A percentile compares a stretch with the other conserved stretches of the same genome.
Evolutionary conservation across 1,140 invertebrate species (phyloP).

Genomic region (Mya arenaria): DNA sequence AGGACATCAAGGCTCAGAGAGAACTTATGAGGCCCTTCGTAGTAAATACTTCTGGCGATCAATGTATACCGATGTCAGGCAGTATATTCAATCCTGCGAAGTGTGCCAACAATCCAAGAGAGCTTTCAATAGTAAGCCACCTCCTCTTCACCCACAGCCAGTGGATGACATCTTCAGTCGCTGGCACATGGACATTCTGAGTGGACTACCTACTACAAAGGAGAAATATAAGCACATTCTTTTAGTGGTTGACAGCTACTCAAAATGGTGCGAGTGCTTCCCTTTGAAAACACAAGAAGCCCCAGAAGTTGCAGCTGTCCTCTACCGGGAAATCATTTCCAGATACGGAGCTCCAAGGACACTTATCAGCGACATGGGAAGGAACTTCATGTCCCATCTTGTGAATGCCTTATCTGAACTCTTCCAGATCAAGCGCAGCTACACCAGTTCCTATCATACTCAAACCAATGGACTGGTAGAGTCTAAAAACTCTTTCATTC

Average conservation of each 20-base stretch:
- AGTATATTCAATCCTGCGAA: slow-evolving; percentile 52
- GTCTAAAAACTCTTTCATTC: slow-evolving; percentile 38
- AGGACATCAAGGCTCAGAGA: slow-evolving; percentile 26
- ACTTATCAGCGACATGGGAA: slow-evolving; percentile 54
- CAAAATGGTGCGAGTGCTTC: slow-evolving; percentile 60
- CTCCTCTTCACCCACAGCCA: slow-evolving; percentile 42
- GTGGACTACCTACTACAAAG: slow-evolving; percentile 47
- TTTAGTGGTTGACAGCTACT: slow-evolving; percentile 55
- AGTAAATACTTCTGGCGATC: too few species aligned
- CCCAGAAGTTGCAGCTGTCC: slow-evolving; percentile 52
- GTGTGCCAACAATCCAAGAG: slow-evolving; percentile 55
- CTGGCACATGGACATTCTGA: slow-evolving; percentile 59
- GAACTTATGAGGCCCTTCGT: too few species aligned
- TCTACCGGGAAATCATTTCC: slow-evolving; percentile 60
- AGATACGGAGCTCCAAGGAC: slow-evolving; percentile 58
- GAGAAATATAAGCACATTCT: slow-evolving; percentile 61
- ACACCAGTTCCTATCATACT: slow-evolving; percentile 55
- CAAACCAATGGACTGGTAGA: slow-evolving; percentile 28
- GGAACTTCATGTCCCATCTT: slow-evolving; percentile 59
- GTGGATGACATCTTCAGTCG: slow-evolving; percentile 43
- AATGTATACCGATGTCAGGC: slow-evolving; percentile 37
- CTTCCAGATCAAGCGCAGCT: slow-evolving; percentile 38
- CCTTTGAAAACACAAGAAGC: slow-evolving; percentile 49
- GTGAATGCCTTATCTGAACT: slow-evolving; percentile 59
- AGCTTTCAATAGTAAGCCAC: not conserved